Conservation (phyloP, 1,140 invertebrate species). For the Micrasema minimum region DNA sequence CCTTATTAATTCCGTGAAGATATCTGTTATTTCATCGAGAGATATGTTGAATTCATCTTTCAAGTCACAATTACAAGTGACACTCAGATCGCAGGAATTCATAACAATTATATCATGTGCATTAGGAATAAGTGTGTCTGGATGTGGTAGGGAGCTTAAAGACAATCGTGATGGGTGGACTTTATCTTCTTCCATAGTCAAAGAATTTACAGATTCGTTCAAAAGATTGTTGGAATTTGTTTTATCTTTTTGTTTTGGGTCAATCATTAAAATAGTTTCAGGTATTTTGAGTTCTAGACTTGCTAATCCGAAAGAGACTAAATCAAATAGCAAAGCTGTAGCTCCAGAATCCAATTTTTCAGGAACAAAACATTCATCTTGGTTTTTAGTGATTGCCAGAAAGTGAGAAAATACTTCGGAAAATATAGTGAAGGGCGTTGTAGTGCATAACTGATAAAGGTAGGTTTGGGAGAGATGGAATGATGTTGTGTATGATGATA, state of each 20-base stretch:
- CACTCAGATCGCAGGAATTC: conserved; percentile 21
- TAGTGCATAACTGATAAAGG: conserved; percentile 16
- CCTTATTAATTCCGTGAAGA: conserved; percentile 17
- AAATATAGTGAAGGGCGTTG: conserved; percentile 39
- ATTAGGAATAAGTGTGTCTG: not conserved
- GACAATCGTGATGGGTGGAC: conserved; percentile 11
- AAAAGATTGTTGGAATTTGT: not conserved
- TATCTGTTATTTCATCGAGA: conserved; percentile 1
- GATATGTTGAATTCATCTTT: not conserved
- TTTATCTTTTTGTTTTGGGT: conserved; percentile 16
- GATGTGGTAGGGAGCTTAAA: conserved; percentile 18
- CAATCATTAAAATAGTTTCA: conserved; percentile 23
- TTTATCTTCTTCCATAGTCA: conserved; percentile 20
- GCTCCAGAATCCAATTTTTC: conserved; percentile 39
- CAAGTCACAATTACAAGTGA: not conserved
- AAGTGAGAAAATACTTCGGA: conserved; percentile 24
- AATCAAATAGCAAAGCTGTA: conserved; percentile 34
- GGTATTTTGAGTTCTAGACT: conserved; percentile 35
- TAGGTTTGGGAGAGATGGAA: conserved; percentile 45
- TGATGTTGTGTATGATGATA: conserved; percentile 17
- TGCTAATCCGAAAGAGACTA: conserved; percentile 13
- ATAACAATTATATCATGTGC: conserved; percentile 10
- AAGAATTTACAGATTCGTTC: conserved; percentile 1
- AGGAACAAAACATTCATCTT: not conserved
- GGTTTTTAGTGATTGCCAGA: conserved; percentile 1